phyloP scores from a whole-genome alignment of 2,797 vertebrate genomes.

The Rhinella marina region DNA sequence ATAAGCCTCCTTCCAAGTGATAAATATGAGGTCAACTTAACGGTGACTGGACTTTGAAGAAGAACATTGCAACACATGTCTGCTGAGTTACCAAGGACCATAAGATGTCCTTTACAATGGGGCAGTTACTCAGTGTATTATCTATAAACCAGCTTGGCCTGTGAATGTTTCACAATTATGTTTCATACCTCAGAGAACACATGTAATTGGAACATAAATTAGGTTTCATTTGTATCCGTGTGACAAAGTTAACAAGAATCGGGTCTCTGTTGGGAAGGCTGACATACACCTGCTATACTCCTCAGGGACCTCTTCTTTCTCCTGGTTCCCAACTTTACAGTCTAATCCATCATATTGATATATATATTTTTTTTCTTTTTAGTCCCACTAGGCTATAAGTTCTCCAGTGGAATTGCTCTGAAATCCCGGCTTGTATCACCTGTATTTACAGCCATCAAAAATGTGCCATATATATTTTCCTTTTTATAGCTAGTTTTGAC shows the following conservation, averaged over 20 bases:
- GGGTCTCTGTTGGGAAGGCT: constrained; percentile 28
- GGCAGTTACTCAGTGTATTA: constrained; percentile 39
- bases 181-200: constrained; percentile 58
- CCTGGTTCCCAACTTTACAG: constrained; percentile 28
- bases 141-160: constrained; percentile 49
- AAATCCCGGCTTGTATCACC: constrained; percentile 36
- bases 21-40: constrained; percentile 50
- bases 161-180: constrained; percentile 47
- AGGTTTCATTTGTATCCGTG: constrained; percentile 57
- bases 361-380: constrained; percentile 33
- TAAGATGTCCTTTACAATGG: constrained; percentile 47
- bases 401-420: constrained; percentile 16
- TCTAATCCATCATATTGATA: constrained; percentile 54
- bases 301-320: constrained; percentile 32
- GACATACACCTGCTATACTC: constrained; percentile 42
- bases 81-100: constrained; percentile 32
- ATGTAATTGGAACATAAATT: constrained; percentile 61
- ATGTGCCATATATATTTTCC: constrained; percentile 30
- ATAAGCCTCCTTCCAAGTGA: constrained; percentile 48
- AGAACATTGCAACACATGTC: constrained; percentile 46
- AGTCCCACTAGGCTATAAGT: constrained; percentile 39
- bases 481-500: constrained; percentile 49
- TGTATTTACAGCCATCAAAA: constrained; percentile 49
- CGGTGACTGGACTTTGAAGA: constrained; percentile 36
- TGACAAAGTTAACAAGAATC: constrained; percentile 51